Conservation (phyloP, 2,113 vertebrate genomes). For the Labrus mixtus region DNA sequence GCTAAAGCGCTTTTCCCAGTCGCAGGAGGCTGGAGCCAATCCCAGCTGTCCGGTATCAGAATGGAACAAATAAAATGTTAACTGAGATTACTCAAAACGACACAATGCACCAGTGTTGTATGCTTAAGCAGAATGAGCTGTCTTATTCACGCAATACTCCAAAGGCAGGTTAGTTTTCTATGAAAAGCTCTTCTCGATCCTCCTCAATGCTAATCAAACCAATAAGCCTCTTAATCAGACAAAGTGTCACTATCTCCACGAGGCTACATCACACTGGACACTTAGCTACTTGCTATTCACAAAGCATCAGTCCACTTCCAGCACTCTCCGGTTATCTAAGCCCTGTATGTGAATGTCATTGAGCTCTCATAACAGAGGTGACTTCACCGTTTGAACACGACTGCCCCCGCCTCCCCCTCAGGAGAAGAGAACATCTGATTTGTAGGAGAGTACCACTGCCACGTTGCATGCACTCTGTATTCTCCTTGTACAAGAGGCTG, state of each 20-base stretch:
- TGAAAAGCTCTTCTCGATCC: neutral
- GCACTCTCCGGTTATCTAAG: conserved; percentile 14
- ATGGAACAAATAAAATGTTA: too few species aligned
- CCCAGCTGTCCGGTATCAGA: too few species aligned
- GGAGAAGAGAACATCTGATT: conserved; percentile 10
- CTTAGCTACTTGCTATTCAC: conserved; percentile 1
- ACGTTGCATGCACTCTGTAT: conserved; percentile 1
- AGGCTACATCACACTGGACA: neutral
- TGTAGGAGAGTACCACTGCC: conserved; percentile 4
- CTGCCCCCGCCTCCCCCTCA: neutral
- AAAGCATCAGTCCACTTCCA: neutral
- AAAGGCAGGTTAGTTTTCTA: neutral
- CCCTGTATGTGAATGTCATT: conserved; percentile 3
- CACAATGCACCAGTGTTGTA: too few species aligned
- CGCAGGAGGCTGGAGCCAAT: too few species aligned
- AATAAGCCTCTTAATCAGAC: neutral
- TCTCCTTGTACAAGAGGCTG: conserved; percentile 26
- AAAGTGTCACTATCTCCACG: neutral
- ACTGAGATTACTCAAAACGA: too few species aligned
- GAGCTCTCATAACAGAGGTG: conserved; percentile 16
- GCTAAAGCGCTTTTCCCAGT: too few species aligned
- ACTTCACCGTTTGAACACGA: neutral
- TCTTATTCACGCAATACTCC: too few species aligned
- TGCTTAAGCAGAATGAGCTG: too few species aligned
- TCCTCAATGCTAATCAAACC: neutral